These are phyloP conservation scores for Gnathonemus longibarbis DNA, from an alignment of 2,113 vertebrate genomes.

Conservation along the genomic window DNA sequence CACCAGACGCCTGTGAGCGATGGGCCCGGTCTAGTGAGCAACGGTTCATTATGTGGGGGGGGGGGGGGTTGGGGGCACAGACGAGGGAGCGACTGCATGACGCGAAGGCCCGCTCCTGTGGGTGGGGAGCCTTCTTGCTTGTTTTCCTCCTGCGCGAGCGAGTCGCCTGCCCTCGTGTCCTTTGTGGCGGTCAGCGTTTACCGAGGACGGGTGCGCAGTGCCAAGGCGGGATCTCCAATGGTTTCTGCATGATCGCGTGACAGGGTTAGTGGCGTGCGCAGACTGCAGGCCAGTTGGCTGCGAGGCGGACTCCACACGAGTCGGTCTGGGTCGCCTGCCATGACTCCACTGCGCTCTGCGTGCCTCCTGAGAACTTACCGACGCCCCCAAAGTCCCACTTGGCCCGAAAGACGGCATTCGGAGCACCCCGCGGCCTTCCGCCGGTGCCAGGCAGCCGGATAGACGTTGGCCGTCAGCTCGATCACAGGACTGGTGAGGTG, in stretches of 20 bases:
- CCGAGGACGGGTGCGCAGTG: neutral
- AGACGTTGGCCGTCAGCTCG: slow-evolving; percentile 52
- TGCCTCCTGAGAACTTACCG: neutral
- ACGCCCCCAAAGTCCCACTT: neutral
- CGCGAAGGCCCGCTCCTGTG: slow-evolving; percentile 29
- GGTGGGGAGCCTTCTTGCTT: slow-evolving; percentile 15
- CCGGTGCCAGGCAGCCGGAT: slow-evolving; percentile 34
- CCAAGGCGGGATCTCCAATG: neutral
- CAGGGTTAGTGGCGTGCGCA: neutral
- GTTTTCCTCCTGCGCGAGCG: neutral
- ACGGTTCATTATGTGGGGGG: slow-evolving; percentile 26
- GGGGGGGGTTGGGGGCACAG: slow-evolving; percentile 24
- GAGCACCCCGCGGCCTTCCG: slow-evolving; percentile 16
- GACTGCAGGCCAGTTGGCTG: neutral
- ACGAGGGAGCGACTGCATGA: slow-evolving; percentile 34
- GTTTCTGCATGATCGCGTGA: neutral
- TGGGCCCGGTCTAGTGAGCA: slow-evolving; percentile 24
- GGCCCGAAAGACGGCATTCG: neutral
- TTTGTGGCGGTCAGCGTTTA: neutral
- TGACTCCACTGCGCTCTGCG: neutral
- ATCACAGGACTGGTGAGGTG: slow-evolving; percentile 54
- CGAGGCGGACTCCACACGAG: neutral
- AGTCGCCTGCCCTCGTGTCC: neutral
- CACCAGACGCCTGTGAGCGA: slow-evolving; percentile 12
- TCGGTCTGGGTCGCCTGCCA: neutral